Conservation (phyloP, 2,888 invertebrate genomes). For the Aromia moschata region DNA sequence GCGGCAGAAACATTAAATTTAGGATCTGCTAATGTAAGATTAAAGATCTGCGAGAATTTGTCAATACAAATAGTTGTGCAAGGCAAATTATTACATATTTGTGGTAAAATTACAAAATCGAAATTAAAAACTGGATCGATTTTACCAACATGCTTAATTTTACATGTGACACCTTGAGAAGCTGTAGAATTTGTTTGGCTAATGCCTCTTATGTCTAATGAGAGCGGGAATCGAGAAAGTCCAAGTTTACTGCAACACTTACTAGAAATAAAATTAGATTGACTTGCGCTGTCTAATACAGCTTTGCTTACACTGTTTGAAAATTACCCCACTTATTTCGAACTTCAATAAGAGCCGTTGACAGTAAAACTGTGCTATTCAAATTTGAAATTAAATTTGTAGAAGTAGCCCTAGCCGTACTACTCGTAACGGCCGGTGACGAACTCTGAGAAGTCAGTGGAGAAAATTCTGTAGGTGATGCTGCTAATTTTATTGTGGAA, state of each 20-base stretch:
- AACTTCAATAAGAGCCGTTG: conserved; percentile 5
- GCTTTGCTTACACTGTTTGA: conserved; percentile 10
- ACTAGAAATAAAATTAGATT: conserved; percentile 17
- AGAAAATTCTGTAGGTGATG: no score
- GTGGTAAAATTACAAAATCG: conserved; percentile 4
- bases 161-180: neutral
- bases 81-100: conserved; percentile 13
- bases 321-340: conserved; percentile 3
- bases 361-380: neutral
- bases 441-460: neutral
- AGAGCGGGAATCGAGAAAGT: neutral
- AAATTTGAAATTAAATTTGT: neutral
- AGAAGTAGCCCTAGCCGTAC: neutral
- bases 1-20: conserved; percentile 3
- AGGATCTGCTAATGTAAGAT: conserved; percentile 20
- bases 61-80: neutral
- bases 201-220: neutral
- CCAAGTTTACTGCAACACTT: conserved; percentile 20
- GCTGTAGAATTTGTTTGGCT: conserved; percentile 5
- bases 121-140: neutral
- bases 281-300: conserved; percentile 9
- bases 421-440: neutral
- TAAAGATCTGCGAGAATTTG: neutral
- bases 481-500: no score
- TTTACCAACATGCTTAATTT: conserved; percentile 1